A percentile compares a stretch with the other conserved stretches of the same genome.
Evolutionary conservation across 2,888 invertebrate species (phyloP).

Genomic region (Euclidia mi): DNA sequence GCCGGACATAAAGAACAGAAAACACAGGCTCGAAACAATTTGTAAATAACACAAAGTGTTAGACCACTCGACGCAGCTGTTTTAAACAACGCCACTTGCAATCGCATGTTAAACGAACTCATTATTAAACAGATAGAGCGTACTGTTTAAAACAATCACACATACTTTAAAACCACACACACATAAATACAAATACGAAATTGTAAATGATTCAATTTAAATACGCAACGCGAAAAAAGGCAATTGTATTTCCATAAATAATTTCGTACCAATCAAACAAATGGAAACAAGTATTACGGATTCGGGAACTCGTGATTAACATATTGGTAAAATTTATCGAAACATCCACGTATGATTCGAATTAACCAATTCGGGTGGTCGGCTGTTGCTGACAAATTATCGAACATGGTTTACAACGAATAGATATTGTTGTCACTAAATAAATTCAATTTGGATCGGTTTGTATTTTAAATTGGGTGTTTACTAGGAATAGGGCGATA

Average conservation of each 20-base stretch:
- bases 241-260: slow-evolving; percentile 51
- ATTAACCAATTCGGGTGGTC: slow-evolving; percentile 59
- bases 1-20: too few relatives aligned
- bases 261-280: slow-evolving; percentile 64
- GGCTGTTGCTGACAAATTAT: slow-evolving; percentile 46
- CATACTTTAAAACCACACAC: neutral
- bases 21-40: too few relatives aligned
- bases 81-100: too few relatives aligned
- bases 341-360: slow-evolving; percentile 51
- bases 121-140: too few relatives aligned
- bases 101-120: too few relatives aligned
- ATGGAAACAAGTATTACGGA: slow-evolving; percentile 62
- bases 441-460: neutral
- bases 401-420: slow-evolving; percentile 28
- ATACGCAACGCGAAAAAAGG: slow-evolving; percentile 37
- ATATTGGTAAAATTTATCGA: slow-evolving; percentile 68
- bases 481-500: too few relatives aligned
- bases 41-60: too few relatives aligned
- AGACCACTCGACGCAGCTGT: too few relatives aligned
- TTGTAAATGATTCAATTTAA: slow-evolving; percentile 41
- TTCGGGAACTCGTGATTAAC: slow-evolving; percentile 61
- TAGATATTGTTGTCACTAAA: slow-evolving; percentile 28
- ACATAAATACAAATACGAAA: slow-evolving; percentile 27
- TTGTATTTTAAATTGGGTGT: neutral
- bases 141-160: neutral